phyloP scores from a whole-genome alignment of 2,888 invertebrate species.

The Heterodera filipjevi region DNA sequence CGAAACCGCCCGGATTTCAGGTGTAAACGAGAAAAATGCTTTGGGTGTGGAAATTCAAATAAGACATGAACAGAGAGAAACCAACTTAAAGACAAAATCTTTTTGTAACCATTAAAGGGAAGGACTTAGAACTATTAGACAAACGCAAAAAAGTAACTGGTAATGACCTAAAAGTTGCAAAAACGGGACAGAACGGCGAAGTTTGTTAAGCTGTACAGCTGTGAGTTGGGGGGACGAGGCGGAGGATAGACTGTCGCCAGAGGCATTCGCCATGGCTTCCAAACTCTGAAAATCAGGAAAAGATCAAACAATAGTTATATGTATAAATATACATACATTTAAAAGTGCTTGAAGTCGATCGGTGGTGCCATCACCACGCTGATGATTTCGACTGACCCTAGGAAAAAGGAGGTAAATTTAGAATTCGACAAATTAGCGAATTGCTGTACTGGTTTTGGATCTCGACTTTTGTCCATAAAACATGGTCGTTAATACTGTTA shows the following conservation, averaged over 20 bases:
- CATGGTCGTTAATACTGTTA: no score
- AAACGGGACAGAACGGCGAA: neutral
- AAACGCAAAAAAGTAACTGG: neutral
- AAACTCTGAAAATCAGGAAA: constrained; percentile 4
- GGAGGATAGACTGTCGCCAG: neutral
- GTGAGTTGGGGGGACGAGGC: neutral
- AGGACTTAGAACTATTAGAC: neutral
- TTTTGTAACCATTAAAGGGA: neutral
- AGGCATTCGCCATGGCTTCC: constrained; percentile 3
- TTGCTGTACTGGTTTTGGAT: no score
- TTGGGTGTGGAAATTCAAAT: no score
- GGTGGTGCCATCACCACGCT: neutral
- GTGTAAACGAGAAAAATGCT: no score
- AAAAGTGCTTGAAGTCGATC: neutral
- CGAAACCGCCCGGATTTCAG: no score
- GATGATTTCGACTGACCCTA: neutral
- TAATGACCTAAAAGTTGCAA: neutral
- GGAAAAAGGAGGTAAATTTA: neutral
- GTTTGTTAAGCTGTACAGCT: neutral
- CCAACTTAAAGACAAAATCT: no score
- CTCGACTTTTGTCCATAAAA: no score
- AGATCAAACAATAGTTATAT: neutral
- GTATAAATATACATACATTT: neutral
- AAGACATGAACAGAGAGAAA: no score
- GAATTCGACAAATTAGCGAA: neutral